phyloP scores from a whole-genome alignment of 2,888 invertebrate species.

The Apamea epomidion region DNA sequence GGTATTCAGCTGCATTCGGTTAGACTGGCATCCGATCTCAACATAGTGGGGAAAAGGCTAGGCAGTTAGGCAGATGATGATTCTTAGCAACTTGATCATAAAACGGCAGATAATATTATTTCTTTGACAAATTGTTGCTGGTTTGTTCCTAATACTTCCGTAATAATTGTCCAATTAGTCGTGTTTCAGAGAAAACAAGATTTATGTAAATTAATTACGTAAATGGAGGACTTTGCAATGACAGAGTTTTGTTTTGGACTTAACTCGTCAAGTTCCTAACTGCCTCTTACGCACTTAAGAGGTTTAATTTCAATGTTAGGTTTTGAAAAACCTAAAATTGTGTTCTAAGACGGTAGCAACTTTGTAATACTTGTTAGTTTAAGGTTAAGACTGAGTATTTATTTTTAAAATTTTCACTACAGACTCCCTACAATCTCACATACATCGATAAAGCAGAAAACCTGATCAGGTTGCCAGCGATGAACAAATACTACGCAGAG shows the following conservation, averaged over 20 bases:
- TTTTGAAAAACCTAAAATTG: background rate
- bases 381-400: background rate
- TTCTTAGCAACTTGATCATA: background rate
- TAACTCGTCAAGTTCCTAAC: constrained; percentile 12
- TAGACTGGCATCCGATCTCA: too few relatives aligned
- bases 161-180: constrained; percentile 39
- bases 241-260: constrained; percentile 20
- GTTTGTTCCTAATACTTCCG: background rate
- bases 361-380: background rate
- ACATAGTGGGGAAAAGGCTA: too few relatives aligned
- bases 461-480: constrained; percentile 76
- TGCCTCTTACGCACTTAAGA: background rate
- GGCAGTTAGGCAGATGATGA: too few relatives aligned
- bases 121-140: background rate
- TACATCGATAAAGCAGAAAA: constrained; percentile 83
- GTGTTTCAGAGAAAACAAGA: constrained; percentile 19
- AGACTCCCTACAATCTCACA: constrained; percentile 69
- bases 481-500: constrained; percentile 72
- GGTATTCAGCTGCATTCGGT: too few relatives aligned
- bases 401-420: constrained; percentile 23
- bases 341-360: background rate
- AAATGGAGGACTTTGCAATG: background rate
- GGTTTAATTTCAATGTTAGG: background rate
- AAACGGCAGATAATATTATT: background rate
- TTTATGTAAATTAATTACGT: constrained; percentile 42